Evolutionary conservation across 2,797 vertebrate genomes (phyloP).

Genomic region (Sylvilagus floridanus): DNA sequence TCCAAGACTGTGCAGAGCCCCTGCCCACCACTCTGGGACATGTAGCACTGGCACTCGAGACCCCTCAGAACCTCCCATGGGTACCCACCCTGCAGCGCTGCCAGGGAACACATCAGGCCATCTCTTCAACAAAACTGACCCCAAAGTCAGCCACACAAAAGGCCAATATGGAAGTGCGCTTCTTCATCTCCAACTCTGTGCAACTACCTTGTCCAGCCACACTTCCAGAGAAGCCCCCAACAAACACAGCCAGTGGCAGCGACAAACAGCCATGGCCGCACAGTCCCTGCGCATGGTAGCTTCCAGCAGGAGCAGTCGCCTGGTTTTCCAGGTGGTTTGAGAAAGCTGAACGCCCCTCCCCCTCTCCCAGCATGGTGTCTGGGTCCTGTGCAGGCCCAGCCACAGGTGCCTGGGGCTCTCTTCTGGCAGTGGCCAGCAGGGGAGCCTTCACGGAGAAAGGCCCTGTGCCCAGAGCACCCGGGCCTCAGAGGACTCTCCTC

Average conservation of each 20-base stretch:
- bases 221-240: not conserved
- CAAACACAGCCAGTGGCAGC: not conserved
- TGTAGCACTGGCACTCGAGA: not conserved
- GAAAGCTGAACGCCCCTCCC: not conserved
- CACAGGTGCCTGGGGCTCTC: not conserved
- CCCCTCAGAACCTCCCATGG: not conserved
- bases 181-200: not conserved
- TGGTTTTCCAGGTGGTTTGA: not conserved
- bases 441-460: not conserved
- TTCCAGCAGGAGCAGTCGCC: not conserved
- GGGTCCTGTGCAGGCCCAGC: not conserved
- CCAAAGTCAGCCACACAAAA: constrained; percentile 9
- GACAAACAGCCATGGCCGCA: not conserved
- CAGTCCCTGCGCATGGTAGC: not conserved
- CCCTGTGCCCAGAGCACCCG: not conserved
- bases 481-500: not conserved
- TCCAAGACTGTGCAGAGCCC: not conserved
- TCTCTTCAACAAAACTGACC: not conserved
- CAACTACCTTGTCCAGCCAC: not conserved
- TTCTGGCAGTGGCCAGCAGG: not conserved
- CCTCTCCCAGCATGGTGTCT: not conserved
- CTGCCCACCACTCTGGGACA: not conserved
- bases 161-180: not conserved
- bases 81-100: not conserved
- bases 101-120: not conserved